Percentiles rank a stretch among this genome's conserved stretches.
These are phyloP conservation scores for Erebia aethiops DNA, from an alignment of 2,888 invertebrate genomes.

Conservation along the genomic window DNA sequence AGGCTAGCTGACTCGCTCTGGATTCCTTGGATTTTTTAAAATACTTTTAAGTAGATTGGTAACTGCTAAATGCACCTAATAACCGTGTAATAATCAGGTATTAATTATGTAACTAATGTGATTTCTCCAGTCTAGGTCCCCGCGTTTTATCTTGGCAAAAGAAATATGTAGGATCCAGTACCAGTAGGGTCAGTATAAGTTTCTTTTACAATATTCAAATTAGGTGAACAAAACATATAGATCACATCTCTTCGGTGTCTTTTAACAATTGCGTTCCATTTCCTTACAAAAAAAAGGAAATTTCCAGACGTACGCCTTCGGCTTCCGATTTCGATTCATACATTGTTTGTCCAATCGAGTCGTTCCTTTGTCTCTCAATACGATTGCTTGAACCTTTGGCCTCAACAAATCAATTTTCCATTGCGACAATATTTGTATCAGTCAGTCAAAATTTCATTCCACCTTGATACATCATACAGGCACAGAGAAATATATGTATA, in stretches of 20 bases:
- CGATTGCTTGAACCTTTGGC: constrained; percentile 4
- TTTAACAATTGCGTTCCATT: background rate
- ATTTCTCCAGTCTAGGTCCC: too few species aligned
- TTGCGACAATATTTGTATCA: constrained; percentile 35
- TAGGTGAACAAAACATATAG: background rate
- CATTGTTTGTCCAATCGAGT: constrained; percentile 19
- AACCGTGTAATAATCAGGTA: too few species aligned
- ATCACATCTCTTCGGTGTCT: background rate
- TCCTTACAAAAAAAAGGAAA: background rate
- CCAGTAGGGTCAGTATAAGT: too few species aligned
- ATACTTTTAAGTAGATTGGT: too few species aligned
- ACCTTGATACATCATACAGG: constrained; percentile 44
- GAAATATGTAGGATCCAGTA: too few species aligned
- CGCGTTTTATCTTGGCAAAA: too few species aligned
- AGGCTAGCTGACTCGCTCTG: too few species aligned
- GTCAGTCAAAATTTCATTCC: constrained; percentile 43
- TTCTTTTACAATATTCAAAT: too few species aligned
- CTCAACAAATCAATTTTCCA: constrained; percentile 27
- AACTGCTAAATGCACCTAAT: too few species aligned
- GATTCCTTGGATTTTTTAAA: too few species aligned
- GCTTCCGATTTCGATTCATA: constrained; percentile 24
- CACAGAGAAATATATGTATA: background rate
- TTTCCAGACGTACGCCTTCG: background rate
- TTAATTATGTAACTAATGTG: too few species aligned
- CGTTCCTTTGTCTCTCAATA: constrained; percentile 24